These are phyloP conservation scores for Acipenser ruthenus DNA, from an alignment of 2,797 vertebrate species.

Conservation along the genomic window DNA sequence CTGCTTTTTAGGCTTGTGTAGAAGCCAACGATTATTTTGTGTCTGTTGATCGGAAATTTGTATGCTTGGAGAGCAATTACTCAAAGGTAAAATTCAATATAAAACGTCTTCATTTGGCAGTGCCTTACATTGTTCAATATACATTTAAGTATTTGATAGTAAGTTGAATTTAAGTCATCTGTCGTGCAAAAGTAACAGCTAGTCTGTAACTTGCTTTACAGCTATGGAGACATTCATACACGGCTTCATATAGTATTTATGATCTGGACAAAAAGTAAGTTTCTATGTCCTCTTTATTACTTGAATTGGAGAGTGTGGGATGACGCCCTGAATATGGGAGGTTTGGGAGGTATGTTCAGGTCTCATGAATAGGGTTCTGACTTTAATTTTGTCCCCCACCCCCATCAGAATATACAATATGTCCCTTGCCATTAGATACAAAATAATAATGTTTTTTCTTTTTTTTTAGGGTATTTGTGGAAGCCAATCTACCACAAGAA, in stretches of 20 bases:
- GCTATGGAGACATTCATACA: slow-evolving; percentile 91
- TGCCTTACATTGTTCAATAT: background rate
- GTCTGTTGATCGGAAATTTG: slow-evolving; percentile 75
- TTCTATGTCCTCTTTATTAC: background rate
- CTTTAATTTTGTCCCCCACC: background rate
- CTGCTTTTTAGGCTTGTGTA: slow-evolving; percentile 67
- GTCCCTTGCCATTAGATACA: background rate
- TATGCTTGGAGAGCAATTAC: slow-evolving; percentile 85
- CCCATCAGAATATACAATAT: background rate
- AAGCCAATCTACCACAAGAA: slow-evolving; percentile 60
- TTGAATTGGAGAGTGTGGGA: too few relatives aligned
- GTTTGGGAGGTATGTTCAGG: too few relatives aligned
- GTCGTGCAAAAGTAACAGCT: background rate
- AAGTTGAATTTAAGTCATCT: background rate
- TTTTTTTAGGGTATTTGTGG: slow-evolving; percentile 70
- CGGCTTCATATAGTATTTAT: slow-evolving; percentile 84
- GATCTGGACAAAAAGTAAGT: slow-evolving; percentile 72
- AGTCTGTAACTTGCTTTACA: slow-evolving; percentile 39
- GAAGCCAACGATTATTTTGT: slow-evolving; percentile 74
- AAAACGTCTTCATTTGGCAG: background rate
- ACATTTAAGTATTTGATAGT: background rate
- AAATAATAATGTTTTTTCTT: slow-evolving; percentile 13
- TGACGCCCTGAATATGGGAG: too few relatives aligned
- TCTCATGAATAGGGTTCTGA: too few relatives aligned
- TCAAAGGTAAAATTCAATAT: slow-evolving; percentile 69